Evolutionary conservation across 2,888 invertebrate species (phyloP).

Genomic region (Lasioglossum vierecki): DNA sequence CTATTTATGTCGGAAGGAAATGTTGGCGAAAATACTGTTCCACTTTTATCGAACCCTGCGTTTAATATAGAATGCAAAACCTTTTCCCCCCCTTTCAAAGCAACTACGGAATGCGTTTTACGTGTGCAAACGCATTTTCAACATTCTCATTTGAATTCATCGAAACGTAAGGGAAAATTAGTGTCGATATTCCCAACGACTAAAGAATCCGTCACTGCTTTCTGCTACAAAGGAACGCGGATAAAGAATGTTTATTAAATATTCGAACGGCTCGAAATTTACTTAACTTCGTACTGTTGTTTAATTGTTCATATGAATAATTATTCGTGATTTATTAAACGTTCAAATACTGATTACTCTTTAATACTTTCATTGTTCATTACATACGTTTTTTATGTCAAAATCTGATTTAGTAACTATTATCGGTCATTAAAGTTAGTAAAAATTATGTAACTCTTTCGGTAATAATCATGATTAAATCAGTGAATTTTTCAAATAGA

Average conservation of each 20-base stretch:
- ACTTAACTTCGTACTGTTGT: background rate
- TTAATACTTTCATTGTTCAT: background rate
- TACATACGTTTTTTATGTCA: background rate
- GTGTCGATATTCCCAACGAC: background rate
- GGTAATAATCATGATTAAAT: no score
- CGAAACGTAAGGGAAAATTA: background rate
- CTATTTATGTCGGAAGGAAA: conserved; percentile 3
- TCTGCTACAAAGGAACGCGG: background rate
- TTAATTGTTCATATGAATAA: background rate
- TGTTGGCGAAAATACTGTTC: background rate
- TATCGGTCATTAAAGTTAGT: background rate
- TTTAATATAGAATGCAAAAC: background rate
- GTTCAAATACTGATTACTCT: background rate
- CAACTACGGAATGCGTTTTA: background rate
- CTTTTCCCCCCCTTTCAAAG: background rate
- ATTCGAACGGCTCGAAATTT: background rate
- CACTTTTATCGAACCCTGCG: background rate
- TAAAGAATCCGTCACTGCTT: background rate
- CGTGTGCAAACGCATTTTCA: background rate
- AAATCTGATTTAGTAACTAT: background rate
- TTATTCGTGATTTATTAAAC: background rate
- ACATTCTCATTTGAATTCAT: conserved; percentile 11
- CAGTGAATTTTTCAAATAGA: background rate
- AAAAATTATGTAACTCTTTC: background rate
- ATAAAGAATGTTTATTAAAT: background rate